phyloP scores from a whole-genome alignment of 2,113 vertebrate genomes.

The Rhadina sibilatrix region DNA sequence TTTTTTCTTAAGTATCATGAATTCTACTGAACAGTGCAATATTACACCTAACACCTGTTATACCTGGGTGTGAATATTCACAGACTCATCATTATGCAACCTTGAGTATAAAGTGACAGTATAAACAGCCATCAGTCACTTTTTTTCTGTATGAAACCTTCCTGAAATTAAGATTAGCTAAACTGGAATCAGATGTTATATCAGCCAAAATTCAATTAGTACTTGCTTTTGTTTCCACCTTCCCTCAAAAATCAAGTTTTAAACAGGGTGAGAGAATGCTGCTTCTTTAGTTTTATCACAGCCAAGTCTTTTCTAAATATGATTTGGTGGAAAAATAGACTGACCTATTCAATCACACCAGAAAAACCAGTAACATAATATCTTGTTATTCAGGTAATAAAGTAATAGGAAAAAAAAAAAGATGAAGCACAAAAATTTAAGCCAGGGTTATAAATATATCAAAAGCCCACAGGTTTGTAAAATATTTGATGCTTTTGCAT shows the following conservation, averaged over 20 bases:
- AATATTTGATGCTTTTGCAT: not conserved
- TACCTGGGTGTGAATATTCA: not conserved
- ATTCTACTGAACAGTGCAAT: not conserved
- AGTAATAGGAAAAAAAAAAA: not conserved
- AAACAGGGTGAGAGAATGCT: not conserved
- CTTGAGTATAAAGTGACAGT: not conserved
- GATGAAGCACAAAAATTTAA: not conserved
- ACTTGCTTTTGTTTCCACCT: not conserved
- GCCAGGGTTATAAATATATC: not conserved
- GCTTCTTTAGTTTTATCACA: not conserved
- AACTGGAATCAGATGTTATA: not conserved
- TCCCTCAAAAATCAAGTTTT: not conserved
- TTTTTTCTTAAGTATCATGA: not conserved
- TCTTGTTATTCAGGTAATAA: not conserved
- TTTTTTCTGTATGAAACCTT: not conserved
- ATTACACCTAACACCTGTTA: not conserved
- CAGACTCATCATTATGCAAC: not conserved
- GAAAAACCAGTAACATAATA: not conserved
- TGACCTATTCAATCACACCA: not conserved
- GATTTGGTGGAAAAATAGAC: not conserved
- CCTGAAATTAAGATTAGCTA: not conserved
- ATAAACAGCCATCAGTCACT: not conserved
- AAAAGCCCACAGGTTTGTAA: not conserved
- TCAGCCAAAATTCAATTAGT: not conserved
- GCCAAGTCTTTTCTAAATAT: not conserved